Evolutionary conservation across 2,888 invertebrate species (phyloP), one percentile per base, ranked within the genome.

Genomic region (Mystacides longicornis): DNA sequence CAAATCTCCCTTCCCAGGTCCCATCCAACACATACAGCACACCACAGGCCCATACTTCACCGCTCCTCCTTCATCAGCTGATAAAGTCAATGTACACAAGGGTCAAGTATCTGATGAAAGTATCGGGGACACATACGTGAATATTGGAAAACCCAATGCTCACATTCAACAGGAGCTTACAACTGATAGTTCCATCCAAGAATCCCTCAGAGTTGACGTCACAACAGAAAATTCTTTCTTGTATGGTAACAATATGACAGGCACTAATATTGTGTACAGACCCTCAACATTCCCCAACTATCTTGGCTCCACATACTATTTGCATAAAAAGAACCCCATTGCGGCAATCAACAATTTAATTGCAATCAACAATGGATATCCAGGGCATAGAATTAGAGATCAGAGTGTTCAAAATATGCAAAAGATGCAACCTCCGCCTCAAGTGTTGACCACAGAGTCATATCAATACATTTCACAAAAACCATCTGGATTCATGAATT

Each of bases 391-490:
- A 59, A 27, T 67, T 67, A 5, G 58, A 67, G 48, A 66, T 65
- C 65, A 66, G 56, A 67, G 65, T 5, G 55, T 81, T 58, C 71
- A 78, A 65, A 73, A 73, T 14, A 79, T 82, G 80, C 79, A 81
- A 69, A 80, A 78, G n/a, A 78, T 81, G 81, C 79, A 77, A 62
- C 80, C 81, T 2, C 81, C 81, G 27, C 77, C 79, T 2, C 67
- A 71, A 2, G 65, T 67, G 19, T 66, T 66, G 14, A 57, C 51
- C 3, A 59, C 58, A 18, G 52, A 55, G 45, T 49, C 52, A 54
- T 46, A 45, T 22, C 50, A 58, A 48, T 16, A 18, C 7, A 48
- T 46, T 27, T 54, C 52, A 14, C 59, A 59, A 42, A 58, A 55
- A 27, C 56, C 60, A 5, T 43, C 62, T 7, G 55, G 57, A 11